phyloP scores from a whole-genome alignment of 2,113 vertebrate species.

The Mastomys coucha region DNA sequence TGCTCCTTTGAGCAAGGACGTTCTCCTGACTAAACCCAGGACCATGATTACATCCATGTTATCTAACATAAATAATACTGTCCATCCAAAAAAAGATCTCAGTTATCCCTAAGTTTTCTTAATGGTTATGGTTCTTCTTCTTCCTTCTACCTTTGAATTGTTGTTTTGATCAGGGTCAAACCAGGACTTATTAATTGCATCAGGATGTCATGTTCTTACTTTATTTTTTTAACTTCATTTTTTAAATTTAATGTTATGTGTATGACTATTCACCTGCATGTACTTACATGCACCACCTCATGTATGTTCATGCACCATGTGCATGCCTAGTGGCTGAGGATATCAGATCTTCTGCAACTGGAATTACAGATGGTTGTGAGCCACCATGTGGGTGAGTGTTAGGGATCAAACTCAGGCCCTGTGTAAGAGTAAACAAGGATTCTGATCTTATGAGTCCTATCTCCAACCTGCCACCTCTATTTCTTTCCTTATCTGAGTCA shows the following conservation, averaged over 20 bases:
- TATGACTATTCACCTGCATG: neutral
- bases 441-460: neutral
- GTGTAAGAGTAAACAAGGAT: neutral
- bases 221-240: neutral
- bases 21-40: neutral
- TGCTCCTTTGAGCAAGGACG: neutral
- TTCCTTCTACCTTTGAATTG: neutral
- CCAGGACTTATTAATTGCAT: neutral
- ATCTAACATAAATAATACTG: neutral
- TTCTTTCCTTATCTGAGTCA: neutral
- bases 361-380: neutral
- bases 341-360: neutral
- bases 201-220: neutral
- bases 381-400: neutral
- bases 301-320: too few relatives aligned
- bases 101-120: neutral
- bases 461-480: neutral
- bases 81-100: neutral
- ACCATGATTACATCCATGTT: neutral
- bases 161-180: slow-evolving; percentile 13
- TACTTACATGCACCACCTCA: neutral
- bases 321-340: neutral
- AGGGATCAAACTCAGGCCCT: neutral
- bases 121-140: neutral
- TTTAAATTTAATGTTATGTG: neutral